Conservation (phyloP, 2,888 invertebrate genomes). For the Epirrhoe alternata region DNA sequence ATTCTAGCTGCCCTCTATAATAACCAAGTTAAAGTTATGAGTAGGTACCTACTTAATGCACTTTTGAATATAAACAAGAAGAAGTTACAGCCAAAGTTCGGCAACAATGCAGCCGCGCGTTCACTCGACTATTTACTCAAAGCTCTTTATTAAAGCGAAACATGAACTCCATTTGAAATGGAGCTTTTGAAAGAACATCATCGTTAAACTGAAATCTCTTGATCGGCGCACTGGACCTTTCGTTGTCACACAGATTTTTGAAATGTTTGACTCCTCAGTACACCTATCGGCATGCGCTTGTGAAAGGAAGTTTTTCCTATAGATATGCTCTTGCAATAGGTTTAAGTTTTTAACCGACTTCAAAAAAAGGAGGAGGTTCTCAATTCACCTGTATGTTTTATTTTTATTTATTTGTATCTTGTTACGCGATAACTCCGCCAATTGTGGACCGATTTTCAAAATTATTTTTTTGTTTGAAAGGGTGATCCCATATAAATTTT, state of each 20-base stretch:
- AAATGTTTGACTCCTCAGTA: background rate
- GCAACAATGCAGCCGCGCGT: slow-evolving; percentile 47
- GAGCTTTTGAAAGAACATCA: slow-evolving; percentile 11
- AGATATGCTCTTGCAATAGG: no score
- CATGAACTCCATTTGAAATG: slow-evolving; percentile 32
- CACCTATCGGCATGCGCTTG: no score
- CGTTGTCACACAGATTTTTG: background rate
- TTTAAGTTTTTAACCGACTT: no score
- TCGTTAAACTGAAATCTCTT: background rate
- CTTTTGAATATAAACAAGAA: slow-evolving; percentile 63
- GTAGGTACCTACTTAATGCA: slow-evolving; percentile 62
- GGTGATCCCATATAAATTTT: no score
- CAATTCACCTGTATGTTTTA: no score
- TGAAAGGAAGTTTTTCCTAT: no score
- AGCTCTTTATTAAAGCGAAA: slow-evolving; percentile 34
- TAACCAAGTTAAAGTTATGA: slow-evolving; percentile 58
- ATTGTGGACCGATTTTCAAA: no score
- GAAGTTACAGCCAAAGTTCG: slow-evolving; percentile 55
- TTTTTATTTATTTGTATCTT: no score
- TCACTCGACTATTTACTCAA: slow-evolving; percentile 39
- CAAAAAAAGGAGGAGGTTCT: no score
- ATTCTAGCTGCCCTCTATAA: background rate
- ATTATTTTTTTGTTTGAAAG: no score
- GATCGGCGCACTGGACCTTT: background rate
- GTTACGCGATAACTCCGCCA: no score